Conservation (phyloP, 2,888 invertebrate genomes). For the Augiades crinisus region DNA sequence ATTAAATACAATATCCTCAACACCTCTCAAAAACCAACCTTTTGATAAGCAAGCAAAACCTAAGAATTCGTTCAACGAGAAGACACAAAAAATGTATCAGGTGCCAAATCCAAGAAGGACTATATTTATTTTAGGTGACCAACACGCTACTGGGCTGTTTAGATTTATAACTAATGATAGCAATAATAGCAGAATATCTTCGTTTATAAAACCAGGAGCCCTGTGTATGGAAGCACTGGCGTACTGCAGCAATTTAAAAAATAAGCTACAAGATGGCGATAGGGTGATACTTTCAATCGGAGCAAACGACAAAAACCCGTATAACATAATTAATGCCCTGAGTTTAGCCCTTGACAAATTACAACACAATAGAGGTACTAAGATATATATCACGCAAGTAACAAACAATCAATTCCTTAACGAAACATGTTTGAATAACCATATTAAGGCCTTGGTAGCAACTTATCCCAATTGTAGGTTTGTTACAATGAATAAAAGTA, state of each 20-base stretch:
- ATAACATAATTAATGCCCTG: not conserved
- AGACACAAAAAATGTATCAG: too few species aligned
- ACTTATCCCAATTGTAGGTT: constrained; percentile 3
- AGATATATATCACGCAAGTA: not conserved
- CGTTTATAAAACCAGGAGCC: constrained; percentile 16
- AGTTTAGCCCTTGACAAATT: not conserved
- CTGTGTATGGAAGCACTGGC: not conserved
- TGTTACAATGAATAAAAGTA: not conserved
- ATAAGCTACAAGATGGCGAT: not conserved
- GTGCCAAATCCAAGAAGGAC: too few species aligned
- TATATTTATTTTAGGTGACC: constrained; percentile 8
- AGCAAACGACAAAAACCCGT: constrained; percentile 17
- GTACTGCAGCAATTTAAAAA: not conserved
- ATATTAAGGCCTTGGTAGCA: constrained; percentile 1
- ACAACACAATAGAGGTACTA: not conserved
- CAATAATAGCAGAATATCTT: constrained; percentile 27
- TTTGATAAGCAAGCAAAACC: too few species aligned
- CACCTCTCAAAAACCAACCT: too few species aligned
- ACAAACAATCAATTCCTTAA: constrained; percentile 1
- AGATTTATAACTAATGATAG: constrained; percentile 21
- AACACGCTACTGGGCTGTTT: not conserved
- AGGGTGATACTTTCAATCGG: not conserved
- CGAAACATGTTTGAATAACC: not conserved
- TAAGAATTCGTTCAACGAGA: too few species aligned
- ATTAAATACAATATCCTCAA: too few species aligned